phyloP scores from a whole-genome alignment of 2,888 invertebrate genomes.

The Criorhina ranunculi region DNA sequence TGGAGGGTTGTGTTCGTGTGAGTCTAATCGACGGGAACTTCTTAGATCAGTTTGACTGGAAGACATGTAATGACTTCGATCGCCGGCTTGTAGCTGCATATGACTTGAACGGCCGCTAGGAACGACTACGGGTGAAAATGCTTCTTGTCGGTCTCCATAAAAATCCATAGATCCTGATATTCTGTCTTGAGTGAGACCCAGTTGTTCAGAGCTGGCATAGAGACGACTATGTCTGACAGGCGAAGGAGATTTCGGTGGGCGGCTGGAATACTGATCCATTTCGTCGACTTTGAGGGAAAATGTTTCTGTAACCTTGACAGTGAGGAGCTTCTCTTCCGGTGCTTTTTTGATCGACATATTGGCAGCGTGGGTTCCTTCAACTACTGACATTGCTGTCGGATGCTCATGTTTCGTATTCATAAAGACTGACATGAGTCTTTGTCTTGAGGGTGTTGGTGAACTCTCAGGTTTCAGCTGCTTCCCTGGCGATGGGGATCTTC shows the following conservation, averaged over 20 bases:
- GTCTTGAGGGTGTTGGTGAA: conserved; percentile 71
- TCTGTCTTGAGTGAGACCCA: conserved; percentile 35
- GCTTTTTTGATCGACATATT: conserved; percentile 79
- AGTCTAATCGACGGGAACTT: conserved; percentile 32
- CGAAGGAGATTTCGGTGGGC: conserved; percentile 78
- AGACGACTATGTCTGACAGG: conserved; percentile 72
- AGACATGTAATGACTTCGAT: conserved; percentile 56
- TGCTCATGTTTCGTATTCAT: conserved; percentile 52
- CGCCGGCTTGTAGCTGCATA: conserved; percentile 50
- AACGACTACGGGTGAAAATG: conserved; percentile 81
- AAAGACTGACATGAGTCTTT: conserved; percentile 52
- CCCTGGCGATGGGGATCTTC: conserved; percentile 78
- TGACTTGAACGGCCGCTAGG: conserved; percentile 54
- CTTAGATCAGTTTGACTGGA: conserved; percentile 55
- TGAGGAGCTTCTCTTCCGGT: conserved; percentile 80
- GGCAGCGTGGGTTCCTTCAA: conserved; percentile 79
- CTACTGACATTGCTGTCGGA: conserved; percentile 78
- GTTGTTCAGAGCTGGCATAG: conserved; percentile 55
- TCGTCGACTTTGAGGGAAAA: conserved; percentile 84
- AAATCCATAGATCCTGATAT: conserved; percentile 52
- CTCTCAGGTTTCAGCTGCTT: conserved; percentile 72
- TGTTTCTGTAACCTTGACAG: conserved; percentile 82
- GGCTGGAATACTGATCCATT: conserved; percentile 82
- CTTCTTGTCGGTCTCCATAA: conserved; percentile 75
- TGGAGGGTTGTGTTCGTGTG: conserved; percentile 37